A percentile compares a stretch with the other conserved stretches of the same genome.
phyloP scores from a whole-genome alignment of 2,797 vertebrate genomes.

The Arctocebus calabarensis region DNA sequence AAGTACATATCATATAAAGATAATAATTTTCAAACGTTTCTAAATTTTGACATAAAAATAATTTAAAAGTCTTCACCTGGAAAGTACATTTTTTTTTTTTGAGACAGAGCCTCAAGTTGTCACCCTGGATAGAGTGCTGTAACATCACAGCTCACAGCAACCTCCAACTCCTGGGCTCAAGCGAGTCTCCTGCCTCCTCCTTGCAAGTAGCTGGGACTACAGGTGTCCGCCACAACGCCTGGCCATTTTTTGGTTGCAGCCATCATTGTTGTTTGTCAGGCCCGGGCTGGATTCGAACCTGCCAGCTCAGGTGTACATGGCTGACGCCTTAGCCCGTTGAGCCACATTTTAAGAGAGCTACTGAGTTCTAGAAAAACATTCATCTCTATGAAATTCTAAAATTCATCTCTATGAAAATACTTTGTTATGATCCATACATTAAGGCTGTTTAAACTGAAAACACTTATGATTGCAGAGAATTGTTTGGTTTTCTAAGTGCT shows the following conservation, averaged over 20 bases:
- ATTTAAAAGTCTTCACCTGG: neutral
- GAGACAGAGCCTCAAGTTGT: no score
- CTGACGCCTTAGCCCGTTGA: no score
- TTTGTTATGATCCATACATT: neutral
- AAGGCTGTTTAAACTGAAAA: neutral
- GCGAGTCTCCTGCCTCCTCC: no score
- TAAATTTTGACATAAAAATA: constrained; percentile 36
- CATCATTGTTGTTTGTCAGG: no score
- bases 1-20: constrained; percentile 50
- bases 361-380: neutral
- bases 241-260: no score
- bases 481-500: neutral
- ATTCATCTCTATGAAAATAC: neutral
- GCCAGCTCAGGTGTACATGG: no score
- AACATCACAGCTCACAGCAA: no score
- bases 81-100: constrained; percentile 33
- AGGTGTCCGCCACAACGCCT: no score
- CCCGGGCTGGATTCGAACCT: no score
- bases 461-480: neutral
- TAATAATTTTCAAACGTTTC: constrained; percentile 10
- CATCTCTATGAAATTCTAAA: neutral
- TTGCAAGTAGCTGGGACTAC: no score
- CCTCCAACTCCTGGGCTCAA: no score
- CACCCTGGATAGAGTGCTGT: no score
- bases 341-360: constrained; percentile 40